phyloP scores from a whole-genome alignment of 2,888 invertebrate genomes.

The Sesia bembeciformis region DNA sequence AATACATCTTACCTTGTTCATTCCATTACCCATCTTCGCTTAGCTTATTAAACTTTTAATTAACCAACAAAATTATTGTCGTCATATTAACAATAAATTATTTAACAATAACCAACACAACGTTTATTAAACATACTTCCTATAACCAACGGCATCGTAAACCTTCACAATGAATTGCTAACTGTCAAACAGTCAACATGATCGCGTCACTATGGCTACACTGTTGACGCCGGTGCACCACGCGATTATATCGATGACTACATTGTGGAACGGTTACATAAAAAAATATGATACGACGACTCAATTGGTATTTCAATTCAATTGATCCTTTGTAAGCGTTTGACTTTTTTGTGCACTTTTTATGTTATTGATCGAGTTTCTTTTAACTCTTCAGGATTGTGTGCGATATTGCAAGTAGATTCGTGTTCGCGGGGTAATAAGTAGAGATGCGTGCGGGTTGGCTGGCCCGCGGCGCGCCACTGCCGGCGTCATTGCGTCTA shows the following conservation, averaged over 20 bases:
- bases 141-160: constrained; percentile 28
- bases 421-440: constrained; percentile 7
- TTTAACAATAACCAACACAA: constrained; percentile 26
- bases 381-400: constrained; percentile 5
- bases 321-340: constrained; percentile 6
- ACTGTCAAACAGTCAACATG: constrained; percentile 56
- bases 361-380: constrained; percentile 28
- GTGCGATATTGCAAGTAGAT: background rate
- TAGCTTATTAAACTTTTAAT: constrained; percentile 22
- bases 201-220: constrained; percentile 68
- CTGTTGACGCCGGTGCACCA: constrained; percentile 61
- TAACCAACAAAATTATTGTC: constrained; percentile 42
- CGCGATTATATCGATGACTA: constrained; percentile 36
- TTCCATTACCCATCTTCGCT: constrained; percentile 85
- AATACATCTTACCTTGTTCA: constrained; percentile 84
- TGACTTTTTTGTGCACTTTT: constrained; percentile 17
- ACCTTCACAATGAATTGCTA: constrained; percentile 18
- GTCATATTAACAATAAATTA: constrained; percentile 21
- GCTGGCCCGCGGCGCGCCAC: constrained; percentile 51
- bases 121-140: constrained; percentile 26
- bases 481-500: constrained; percentile 17
- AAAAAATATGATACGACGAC: constrained; percentile 20
- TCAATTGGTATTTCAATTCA: constrained; percentile 7
- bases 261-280: constrained; percentile 23
- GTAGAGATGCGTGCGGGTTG: constrained; percentile 24